These are phyloP conservation scores for Anseranas semipalmata DNA, from an alignment of 2,113 vertebrate genomes.

Conservation along the genomic window DNA sequence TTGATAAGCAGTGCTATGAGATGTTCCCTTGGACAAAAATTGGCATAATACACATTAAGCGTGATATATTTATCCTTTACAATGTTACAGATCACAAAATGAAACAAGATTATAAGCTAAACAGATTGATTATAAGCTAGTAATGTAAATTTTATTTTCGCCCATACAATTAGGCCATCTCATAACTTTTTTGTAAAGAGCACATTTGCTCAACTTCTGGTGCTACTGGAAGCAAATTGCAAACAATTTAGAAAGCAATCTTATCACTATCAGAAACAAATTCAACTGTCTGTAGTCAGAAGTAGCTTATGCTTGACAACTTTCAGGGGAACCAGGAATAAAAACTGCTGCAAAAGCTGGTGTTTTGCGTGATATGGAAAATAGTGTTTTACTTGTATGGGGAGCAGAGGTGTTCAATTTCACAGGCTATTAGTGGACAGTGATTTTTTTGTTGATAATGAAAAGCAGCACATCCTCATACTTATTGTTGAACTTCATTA, in stretches of 20 bases:
- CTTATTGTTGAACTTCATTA: background rate
- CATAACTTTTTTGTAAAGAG: background rate
- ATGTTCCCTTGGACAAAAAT: background rate
- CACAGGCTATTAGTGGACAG: background rate
- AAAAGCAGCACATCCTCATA: background rate
- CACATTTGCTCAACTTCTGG: background rate
- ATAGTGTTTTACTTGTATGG: background rate
- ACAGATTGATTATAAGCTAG: background rate
- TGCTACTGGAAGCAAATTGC: background rate
- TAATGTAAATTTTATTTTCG: background rate
- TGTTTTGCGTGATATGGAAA: background rate
- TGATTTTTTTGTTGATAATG: background rate
- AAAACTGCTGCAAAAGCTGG: background rate
- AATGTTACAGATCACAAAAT: background rate
- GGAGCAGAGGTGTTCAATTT: background rate
- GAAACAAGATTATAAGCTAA: background rate
- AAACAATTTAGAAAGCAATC: background rate
- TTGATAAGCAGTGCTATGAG: background rate
- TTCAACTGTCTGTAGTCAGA: background rate
- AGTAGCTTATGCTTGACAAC: background rate
- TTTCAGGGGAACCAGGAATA: background rate
- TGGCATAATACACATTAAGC: background rate
- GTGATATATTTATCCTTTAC: background rate
- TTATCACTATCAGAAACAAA: background rate
- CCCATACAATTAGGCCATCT: background rate